A percentile compares a stretch with the other conserved stretches of the same genome.
Conservation (phyloP, 1,140 invertebrate species). For the Euborellia annulipes region DNA sequence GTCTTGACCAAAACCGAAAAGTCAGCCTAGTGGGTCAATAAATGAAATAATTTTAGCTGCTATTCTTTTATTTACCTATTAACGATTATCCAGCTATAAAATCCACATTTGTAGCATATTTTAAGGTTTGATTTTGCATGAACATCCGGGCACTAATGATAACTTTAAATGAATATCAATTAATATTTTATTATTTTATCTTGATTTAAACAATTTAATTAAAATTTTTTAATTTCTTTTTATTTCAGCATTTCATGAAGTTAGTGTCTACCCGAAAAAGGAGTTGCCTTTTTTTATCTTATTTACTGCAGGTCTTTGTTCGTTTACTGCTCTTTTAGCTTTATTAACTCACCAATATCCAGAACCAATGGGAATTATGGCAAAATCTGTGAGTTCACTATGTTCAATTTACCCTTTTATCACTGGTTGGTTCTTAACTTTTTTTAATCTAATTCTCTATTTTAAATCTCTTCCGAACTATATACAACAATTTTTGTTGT, state of each 20-base stretch:
- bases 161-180: too few relatives aligned
- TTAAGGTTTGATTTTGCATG: too few relatives aligned
- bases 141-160: too few relatives aligned
- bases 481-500: background rate
- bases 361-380: slow-evolving; percentile 75
- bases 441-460: background rate
- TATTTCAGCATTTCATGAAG: slow-evolving; percentile 69
- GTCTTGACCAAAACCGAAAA: too few relatives aligned
- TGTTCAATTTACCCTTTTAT: background rate
- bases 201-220: background rate
- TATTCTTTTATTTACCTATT: too few relatives aligned
- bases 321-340: slow-evolving; percentile 84
- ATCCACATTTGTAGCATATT: too few relatives aligned
- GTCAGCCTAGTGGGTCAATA: too few relatives aligned
- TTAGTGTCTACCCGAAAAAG: slow-evolving; percentile 92
- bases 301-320: slow-evolving; percentile 86
- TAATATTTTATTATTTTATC: too few relatives aligned
- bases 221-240: slow-evolving; percentile 4
- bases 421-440: background rate
- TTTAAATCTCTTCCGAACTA: background rate
- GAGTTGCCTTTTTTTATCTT: slow-evolving; percentile 90
- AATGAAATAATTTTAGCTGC: too few relatives aligned
- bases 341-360: slow-evolving; percentile 90
- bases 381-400: slow-evolving; percentile 44
- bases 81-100: too few relatives aligned